Base-by-base conservation (phyloP, 1,140 invertebrate species). In the Chymomyza costata region DNA sequence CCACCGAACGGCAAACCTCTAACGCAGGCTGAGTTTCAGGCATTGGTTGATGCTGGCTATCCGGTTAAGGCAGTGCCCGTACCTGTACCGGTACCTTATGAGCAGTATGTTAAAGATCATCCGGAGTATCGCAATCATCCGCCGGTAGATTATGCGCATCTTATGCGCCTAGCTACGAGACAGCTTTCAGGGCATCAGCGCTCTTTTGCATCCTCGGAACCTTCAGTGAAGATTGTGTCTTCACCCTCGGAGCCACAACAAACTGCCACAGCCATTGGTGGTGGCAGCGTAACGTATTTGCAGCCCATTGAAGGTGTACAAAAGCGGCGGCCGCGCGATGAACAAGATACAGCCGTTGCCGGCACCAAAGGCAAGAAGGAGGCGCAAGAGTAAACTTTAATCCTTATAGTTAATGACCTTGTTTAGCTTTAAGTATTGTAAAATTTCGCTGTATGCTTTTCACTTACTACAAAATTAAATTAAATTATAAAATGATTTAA, bases 51-150 rank as follows among this genome's bases (percentile, higher is more conserved):
- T 37, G 83, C 83, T 0, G 83, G 83, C 2, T 85, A 85, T 41
- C 83, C 83, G 0, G 83, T 85, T 6, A 80, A 82, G 50, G 83
- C 83, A 0, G 83, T 85, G 14, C 83, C 83, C 1, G 83, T 85
- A 1, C 83, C 83, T 1, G 76, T 85, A 8, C 83, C 83, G 25
- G 81, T 85, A 1, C 83, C 83, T 0, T 85, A 80, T 46, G 83
- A 85, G 47, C 80, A 85, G 39, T 85, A 84, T 11, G 76, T 85
- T 14, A 85, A 82, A 62, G 80, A 84, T 46, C 82, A 85, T 65
- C 83, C 83, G 13, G 83, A 85, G 38, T 85, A 83, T 37, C 83
- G 80, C 34, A 73, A 84, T 45, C 74, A 84, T 50, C 83, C 83
- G 2, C 83, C 83, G 0, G 58, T 78, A 19, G 82, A 84, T 10